These are phyloP conservation scores for Mus minutoides DNA, from an alignment of 2,797 vertebrate species.

Conservation along the genomic window DNA sequence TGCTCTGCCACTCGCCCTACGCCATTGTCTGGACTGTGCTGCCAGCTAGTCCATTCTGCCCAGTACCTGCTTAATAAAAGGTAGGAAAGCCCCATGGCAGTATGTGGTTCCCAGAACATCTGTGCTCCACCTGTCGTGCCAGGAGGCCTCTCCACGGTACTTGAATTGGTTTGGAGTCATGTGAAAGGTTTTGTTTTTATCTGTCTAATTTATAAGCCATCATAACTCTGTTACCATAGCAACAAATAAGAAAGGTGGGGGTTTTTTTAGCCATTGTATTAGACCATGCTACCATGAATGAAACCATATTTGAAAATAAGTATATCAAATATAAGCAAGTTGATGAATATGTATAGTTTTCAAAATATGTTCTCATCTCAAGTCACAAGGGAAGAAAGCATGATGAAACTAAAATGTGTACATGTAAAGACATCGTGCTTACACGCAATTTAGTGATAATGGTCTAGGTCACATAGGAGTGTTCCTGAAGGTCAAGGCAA, in stretches of 20 bases:
- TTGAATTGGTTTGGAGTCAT: not conserved
- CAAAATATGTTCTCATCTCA: not conserved
- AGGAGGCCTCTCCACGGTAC: not conserved
- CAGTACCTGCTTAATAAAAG: not conserved
- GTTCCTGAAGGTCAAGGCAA: not conserved
- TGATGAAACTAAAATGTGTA: not conserved
- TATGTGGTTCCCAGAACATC: not conserved
- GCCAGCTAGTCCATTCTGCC: not conserved
- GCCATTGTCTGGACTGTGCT: not conserved
- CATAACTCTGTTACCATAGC: not conserved
- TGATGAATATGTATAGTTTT: not conserved
- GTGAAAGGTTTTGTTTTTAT: not conserved
- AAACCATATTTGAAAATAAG: not conserved
- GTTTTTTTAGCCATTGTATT: not conserved
- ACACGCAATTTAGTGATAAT: not conserved
- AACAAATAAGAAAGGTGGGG: conserved; percentile 1
- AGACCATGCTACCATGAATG: not conserved
- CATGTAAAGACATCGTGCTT: not conserved
- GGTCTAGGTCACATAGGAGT: not conserved
- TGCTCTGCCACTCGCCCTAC: not conserved
- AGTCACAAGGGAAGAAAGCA: not conserved
- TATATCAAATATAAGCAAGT: not conserved
- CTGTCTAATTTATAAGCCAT: not conserved
- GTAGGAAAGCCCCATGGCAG: not conserved
- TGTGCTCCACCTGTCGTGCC: not conserved